phyloP scores from a whole-genome alignment of 1,140 invertebrate species.

The Ooceraea biroi region DNA sequence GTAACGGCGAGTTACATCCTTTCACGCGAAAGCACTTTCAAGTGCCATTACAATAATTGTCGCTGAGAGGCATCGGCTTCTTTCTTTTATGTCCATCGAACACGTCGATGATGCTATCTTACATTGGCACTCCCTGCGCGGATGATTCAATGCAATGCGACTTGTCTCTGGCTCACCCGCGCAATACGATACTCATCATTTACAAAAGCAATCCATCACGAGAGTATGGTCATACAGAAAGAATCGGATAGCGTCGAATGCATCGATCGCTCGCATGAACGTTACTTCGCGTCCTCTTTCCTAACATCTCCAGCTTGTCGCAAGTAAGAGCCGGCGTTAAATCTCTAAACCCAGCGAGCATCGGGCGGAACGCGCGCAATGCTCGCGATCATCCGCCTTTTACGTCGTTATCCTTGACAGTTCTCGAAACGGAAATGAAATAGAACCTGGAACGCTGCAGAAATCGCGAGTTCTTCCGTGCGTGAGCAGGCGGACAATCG shows the following conservation, averaged over 20 bases:
- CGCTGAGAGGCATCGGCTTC: constrained; percentile 32
- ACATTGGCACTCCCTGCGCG: constrained; percentile 11
- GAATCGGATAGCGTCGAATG: neutral
- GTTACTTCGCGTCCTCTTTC: neutral
- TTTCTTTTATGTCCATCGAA: constrained; percentile 18
- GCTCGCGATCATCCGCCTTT: neutral
- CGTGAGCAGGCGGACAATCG: constrained; percentile 44
- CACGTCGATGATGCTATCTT: neutral
- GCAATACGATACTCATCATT: constrained; percentile 23
- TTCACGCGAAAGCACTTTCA: constrained; percentile 6
- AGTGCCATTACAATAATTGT: constrained; percentile 47
- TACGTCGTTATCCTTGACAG: constrained; percentile 22
- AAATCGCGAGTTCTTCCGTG: constrained; percentile 24
- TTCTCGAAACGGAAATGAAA: constrained; percentile 2
- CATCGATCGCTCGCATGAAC: neutral
- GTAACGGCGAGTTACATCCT: neutral
- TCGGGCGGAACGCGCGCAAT: neutral
- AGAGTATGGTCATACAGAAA: neutral
- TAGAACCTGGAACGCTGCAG: neutral
- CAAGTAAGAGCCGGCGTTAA: neutral
- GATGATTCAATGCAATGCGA: constrained; percentile 36
- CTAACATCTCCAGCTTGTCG: neutral
- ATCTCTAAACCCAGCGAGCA: neutral
- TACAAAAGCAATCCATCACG: neutral
- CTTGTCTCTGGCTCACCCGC: neutral